Base-by-base conservation (phyloP, 2,888 invertebrate species). In the Perizoma affinitatum region DNA sequence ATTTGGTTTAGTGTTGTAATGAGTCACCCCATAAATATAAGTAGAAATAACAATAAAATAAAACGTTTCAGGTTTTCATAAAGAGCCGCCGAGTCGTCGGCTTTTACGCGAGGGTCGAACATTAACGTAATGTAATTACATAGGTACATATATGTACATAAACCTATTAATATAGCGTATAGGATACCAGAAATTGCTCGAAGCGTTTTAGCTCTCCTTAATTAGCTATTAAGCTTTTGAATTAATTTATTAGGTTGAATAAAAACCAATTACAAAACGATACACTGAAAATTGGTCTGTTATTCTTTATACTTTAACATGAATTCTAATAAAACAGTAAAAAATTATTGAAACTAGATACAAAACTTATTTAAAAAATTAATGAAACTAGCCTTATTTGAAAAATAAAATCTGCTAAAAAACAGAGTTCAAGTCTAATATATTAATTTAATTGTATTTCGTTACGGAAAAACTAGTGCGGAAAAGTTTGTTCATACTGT, bases 1-100 rank as follows among this genome's bases (percentile, higher is more conserved):
- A 58, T 63, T 62, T 63, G 55, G 63, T 58, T 69, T 64, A 68
- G 58, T 62, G 62, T 61, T 69, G 63, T 67, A 67, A 69, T 67
- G 65, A 63, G 63, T 61, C 65, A 64, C 67, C 64, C 54, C 77
- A 75, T 75, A 73, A 78, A 79, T 75, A 77, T 71, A 77, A 79
- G 76, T 75, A 76, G 72, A 67, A 71, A 86, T 86, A 87, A 86
- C 83, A 84, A 75, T 87, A 82, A 88, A 86, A 87, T 82, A 81
- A 81, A 87, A 85, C 84, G 81, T 73, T 80, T 79, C 78, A 76
- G 76, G 80, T 74, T 75, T 79, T 82, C 82, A 84, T 85, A 86
- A 77, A 77, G 77, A 73, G 76, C 61, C 64, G 73, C 72, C 74
- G 74, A 78, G 73, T 75, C 87, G 81, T 88, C 84, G 82, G 75